Base-by-base conservation (phyloP, 1,140 invertebrate species). In the Ridgeia piscesae region DNA sequence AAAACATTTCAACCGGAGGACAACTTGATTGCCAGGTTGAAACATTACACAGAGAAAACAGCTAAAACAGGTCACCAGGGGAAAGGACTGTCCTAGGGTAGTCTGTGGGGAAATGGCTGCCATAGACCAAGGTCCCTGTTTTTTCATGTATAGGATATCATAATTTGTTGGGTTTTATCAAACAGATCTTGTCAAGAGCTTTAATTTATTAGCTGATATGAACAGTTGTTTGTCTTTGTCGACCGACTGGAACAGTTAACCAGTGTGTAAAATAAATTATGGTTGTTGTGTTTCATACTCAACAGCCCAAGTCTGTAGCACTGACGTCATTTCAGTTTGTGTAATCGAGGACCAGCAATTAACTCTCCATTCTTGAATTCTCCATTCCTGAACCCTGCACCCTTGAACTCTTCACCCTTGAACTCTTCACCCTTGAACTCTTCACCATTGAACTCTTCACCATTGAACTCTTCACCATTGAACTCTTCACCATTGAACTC, bases 21-120 rank as follows among this genome's bases (percentile, higher is more conserved):
- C 33, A 94, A 93, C 50, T 48, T 94, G n/a, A 92, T 93, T 50
- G 91, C 33, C 27, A 91, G 89, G 6, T 94, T 94, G 89, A 50
- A 92, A 92, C 89, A 89, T 2, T 95, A 95, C 93, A 94, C 94
- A 17, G 94, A 94, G 33, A 92, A 93, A 31, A 93, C 92, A 11
- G 94, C 94, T 33, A 88, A 93, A 88, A 93, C 93, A 11, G 92
- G 94, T 31, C 93, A 93, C 42, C 92, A 93, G 35, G 93, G 94
- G 6, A 93, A 91, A 58, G 77, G 91, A 1, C 89, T 94, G 6
- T 93, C 94, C 0, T 94, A 91, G 89, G 21, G 35, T 34, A 2
- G 34, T 27, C 35, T 90, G 14, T 89, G 14, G 9, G 89, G 34
- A n/a, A 35, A 89, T 9, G 89, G 0, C 89, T 89, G 31, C 34